Evolutionary conservation across 35 echinoderm and acorn worm species (phyloP).

Genomic region (Apostichopus parvimensis): DNA sequence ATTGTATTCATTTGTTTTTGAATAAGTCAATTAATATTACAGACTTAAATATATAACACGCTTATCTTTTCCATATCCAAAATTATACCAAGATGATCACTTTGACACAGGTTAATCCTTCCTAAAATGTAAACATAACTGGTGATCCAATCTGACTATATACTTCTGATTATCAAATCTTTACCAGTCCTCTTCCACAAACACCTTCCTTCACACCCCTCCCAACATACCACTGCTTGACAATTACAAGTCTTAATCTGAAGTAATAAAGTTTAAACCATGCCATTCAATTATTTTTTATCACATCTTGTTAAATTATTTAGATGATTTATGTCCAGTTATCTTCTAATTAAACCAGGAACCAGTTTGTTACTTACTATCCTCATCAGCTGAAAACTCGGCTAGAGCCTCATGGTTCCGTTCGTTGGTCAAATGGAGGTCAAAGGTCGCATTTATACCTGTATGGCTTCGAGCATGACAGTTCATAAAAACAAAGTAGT

Average conservation of each 20-base stretch:
- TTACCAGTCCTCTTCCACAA: no score
- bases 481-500: no score
- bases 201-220: no score
- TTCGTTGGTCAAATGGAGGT: conserved; percentile 1
- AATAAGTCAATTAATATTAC: not conserved
- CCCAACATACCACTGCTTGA: not conserved
- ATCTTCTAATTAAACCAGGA: not conserved
- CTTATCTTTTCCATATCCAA: not conserved
- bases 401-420: not conserved
- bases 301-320: not conserved
- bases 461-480: not conserved
- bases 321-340: not conserved
- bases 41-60: not conserved
- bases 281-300: not conserved
- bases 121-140: no score
- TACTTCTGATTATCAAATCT: no score
- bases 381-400: conserved; percentile 38
- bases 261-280: not conserved
- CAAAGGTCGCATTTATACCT: not conserved
- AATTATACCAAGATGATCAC: no score
- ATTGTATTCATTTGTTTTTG: no score
- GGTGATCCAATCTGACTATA: no score
- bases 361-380: not conserved
- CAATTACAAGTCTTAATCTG: not conserved
- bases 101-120: no score